A percentile compares a stretch with the other conserved stretches of the same genome.
Evolutionary conservation across 2,113 vertebrate species (phyloP).

Genomic region (Myodes glareolus): DNA sequence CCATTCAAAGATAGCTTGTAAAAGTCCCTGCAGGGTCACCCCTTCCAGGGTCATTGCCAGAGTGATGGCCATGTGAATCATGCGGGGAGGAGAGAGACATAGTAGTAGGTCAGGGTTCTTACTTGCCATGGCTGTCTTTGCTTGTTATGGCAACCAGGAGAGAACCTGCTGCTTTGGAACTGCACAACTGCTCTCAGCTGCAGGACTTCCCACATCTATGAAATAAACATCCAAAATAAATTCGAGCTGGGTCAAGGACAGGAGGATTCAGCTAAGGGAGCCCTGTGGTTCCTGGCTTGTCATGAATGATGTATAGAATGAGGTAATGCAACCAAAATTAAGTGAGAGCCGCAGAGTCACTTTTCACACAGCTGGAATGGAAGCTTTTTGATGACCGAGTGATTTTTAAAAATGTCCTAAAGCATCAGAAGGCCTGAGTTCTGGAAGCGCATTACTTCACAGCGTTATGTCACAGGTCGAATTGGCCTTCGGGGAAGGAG

Average conservation of each 20-base stretch:
- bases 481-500: conserved; percentile 20
- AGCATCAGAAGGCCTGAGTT: conserved; percentile 53
- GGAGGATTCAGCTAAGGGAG: conserved; percentile 48
- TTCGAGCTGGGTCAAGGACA: conserved; percentile 75
- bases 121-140: conserved; percentile 23
- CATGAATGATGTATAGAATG: conserved; percentile 81
- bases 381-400: conserved; percentile 71
- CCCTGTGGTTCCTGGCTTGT: conserved; percentile 66
- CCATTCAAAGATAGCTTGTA: conserved; percentile 15
- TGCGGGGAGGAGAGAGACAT: conserved; percentile 5
- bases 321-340: conserved; percentile 77
- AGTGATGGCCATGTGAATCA: conserved; percentile 16
- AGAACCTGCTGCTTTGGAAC: neutral
- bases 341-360: conserved; percentile 70
- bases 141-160: conserved; percentile 28
- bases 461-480: conserved; percentile 1
- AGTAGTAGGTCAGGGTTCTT: conserved; percentile 40
- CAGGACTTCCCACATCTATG: conserved; percentile 39
- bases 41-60: conserved; percentile 46
- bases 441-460: conserved; percentile 50
- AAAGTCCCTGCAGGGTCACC: conserved; percentile 1
- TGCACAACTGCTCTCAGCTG: neutral
- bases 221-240: conserved; percentile 57
- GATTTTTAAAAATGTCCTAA: conserved; percentile 65
- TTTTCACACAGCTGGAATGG: conserved; percentile 75